phyloP scores from a whole-genome alignment of 2,113 vertebrate genomes.

The Zingel zingel region DNA sequence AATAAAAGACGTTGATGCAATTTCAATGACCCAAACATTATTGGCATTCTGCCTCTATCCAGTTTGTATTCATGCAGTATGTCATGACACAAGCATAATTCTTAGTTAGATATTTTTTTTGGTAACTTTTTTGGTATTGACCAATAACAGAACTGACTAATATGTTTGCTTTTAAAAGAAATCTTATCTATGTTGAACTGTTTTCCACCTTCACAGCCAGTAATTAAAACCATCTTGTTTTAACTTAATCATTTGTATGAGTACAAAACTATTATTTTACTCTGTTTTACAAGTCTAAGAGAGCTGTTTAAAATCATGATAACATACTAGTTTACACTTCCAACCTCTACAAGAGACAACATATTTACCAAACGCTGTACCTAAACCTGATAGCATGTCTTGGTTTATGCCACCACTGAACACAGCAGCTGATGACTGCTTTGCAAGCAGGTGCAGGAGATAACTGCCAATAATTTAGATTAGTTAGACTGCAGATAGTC shows the following conservation, averaged over 20 bases:
- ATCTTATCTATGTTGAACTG: background rate
- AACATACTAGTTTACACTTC: background rate
- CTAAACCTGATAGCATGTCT: conserved; percentile 29
- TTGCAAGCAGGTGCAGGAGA: conserved; percentile 71
- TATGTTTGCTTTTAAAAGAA: background rate
- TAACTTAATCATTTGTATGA: background rate
- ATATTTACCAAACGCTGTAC: background rate
- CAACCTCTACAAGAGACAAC: background rate
- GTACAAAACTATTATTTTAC: background rate
- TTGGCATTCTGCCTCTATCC: background rate
- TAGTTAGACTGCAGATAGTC: conserved; percentile 59
- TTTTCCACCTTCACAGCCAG: conserved; percentile 5
- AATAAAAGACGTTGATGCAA: background rate
- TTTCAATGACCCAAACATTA: background rate
- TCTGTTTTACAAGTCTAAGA: background rate
- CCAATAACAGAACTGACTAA: background rate
- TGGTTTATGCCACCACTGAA: conserved; percentile 18
- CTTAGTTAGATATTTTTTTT: background rate
- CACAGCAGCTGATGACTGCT: conserved; percentile 69
- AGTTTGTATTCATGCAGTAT: background rate
- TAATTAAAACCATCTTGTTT: background rate
- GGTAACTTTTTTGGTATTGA: background rate
- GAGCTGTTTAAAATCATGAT: background rate
- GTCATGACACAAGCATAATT: background rate
- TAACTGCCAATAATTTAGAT: conserved; percentile 70